Evolutionary conservation across 2,797 vertebrate species (phyloP), one percentile per base, ranked within the genome.

Genomic region (Notamacropus eugenii): DNA sequence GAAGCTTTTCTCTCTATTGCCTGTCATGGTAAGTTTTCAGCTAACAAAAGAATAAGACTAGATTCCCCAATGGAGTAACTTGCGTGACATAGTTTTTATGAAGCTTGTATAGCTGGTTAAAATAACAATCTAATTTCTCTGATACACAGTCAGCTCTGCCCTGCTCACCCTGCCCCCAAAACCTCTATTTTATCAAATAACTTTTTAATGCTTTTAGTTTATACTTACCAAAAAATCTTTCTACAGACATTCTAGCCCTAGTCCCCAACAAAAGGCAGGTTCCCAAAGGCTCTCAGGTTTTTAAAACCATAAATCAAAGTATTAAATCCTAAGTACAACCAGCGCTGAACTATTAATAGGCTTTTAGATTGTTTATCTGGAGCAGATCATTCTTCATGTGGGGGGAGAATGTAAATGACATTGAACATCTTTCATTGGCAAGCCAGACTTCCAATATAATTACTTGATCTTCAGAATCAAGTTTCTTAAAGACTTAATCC

Each of bases 311-410:
- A 97, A 96, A 97, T 97, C 97, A 98, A 98, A 96, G 96, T 98
- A 96, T 95, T 95, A 97, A 98, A 95, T 98, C 97, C 95, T 98
- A 98, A 98, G 97, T 97, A 97, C 97, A 98, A 97, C 97, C 95
- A 97, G 97, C 97, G 98, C 94, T 95, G 93, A 92, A 97, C 97
- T 98, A 98, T 96, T 98, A 98, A 98, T 94, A 98, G 98, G 98
- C 96, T 95, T 98, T 95, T 11, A 96, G 58, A 92, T 91, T 98
- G 96, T 98, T 98, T 98, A 98, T 97, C 96, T 98, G 96, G 97
- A 96, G 96, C 98, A 98, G 97, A 98, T 96, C 97, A 95, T 92
- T 96, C 93, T 97, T 96, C 95, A 95, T 87, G 95, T 97, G 90
- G 97, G 96, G 90, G 54, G 29, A 96, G 91, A 97, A 93, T 54